Percentiles rank a stretch among this genome's conserved stretches.
These are phyloP conservation scores for Formica aserva DNA, from an alignment of 2,888 invertebrate species.

Conservation along the genomic window DNA sequence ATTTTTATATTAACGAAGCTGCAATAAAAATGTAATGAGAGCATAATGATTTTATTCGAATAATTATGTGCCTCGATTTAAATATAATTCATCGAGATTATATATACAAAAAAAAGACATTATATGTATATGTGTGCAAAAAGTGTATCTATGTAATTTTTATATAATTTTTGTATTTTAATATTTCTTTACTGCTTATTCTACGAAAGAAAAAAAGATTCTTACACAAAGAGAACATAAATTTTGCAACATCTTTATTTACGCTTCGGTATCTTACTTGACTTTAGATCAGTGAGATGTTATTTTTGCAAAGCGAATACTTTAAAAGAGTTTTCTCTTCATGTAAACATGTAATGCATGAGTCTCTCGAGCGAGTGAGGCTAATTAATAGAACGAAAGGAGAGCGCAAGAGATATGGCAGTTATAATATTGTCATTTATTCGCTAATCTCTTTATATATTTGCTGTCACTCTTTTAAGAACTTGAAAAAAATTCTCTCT, in stretches of 20 bases:
- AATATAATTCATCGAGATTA: not conserved
- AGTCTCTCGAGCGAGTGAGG: conserved; percentile 14
- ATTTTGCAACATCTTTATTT: not conserved
- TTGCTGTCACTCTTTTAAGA: conserved; percentile 47
- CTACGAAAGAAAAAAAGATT: not conserved
- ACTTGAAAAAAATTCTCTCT: conserved; percentile 66
- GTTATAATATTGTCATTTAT: conserved; percentile 69
- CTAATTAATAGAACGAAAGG: conserved; percentile 54
- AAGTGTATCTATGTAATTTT: not conserved
- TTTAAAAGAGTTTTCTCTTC: conserved; percentile 34
- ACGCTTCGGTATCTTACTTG: conserved; percentile 12
- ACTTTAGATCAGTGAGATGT: conserved; percentile 18
- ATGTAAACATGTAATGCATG: conserved; percentile 18
- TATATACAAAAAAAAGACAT: not conserved
- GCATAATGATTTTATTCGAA: not conserved
- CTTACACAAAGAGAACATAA: not conserved
- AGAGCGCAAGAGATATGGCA: conserved; percentile 12
- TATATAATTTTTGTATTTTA: too few species aligned
- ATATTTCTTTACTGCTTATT: conserved; percentile 22
- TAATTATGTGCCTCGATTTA: not conserved
- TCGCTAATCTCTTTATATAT: conserved; percentile 62
- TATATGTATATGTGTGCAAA: not conserved
- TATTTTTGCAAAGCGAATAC: conserved; percentile 37
- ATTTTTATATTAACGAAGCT: not conserved
- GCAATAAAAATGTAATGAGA: not conserved